Evolutionary conservation across 2,113 vertebrate species (phyloP), one percentile per base, ranked within the genome.

Genomic region (Chionodraco myersi): DNA sequence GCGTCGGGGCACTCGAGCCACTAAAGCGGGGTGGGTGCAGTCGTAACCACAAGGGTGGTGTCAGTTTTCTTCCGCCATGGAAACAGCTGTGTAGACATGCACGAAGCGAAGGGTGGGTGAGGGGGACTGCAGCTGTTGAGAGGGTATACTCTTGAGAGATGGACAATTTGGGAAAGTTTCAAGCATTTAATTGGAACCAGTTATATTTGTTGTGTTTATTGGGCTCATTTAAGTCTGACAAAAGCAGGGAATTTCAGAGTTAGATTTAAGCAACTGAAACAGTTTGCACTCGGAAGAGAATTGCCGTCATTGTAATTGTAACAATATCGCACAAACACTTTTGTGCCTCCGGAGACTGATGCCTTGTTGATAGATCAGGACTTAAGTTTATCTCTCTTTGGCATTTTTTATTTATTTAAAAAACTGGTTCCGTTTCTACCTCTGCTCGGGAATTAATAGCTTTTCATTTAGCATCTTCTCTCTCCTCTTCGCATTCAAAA

Each of bases 31-130:
- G 66, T 61, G 67, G 80, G 79, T 77, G 80, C 84, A 73, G 85
- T 72, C 79, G 63, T 77, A 63, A 48, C 47, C 79, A 75, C 44
- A 75, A 64, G 89, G 87, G 88, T 59, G 93, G 91, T 93, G 89
- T 94, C 88, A 6, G 73, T 78, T 95, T 94, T 92, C 90, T 49
- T 83, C 84, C 30, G 3, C 86, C 78, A 75, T 82, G 81, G 90
- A 88, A 94, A 93, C 92, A 93, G 92, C 93, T 92, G 92, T 89
- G 86, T 75, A 88, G 85, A 92, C 88, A 80, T 49, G 78, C 75
- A 67, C 48, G 74, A 60, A 89, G 82, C 34, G 12, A 47, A 79
- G 63, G 76, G 81, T 11, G 76, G 77, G 68, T 51, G 45, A 47
- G 36, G 52, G 76, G 53, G 72, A 73, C 57, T 62, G 89, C 93